A percentile compares a stretch with the other conserved stretches of the same genome.
phyloP scores from a whole-genome alignment of 2,113 vertebrate genomes.

The Ageneiosus marmoratus region DNA sequence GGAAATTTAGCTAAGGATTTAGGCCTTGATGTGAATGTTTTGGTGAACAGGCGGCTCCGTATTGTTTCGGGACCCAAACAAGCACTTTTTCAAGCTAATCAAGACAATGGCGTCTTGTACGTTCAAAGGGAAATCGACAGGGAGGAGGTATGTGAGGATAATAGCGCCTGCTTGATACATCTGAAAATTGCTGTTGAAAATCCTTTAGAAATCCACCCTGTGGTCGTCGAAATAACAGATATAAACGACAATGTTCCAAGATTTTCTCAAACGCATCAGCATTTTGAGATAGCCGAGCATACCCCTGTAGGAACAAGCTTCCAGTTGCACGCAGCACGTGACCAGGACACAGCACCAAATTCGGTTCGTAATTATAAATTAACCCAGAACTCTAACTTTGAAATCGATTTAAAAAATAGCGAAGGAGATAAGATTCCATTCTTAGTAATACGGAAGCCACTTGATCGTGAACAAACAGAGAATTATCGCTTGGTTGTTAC shows the following conservation, averaged over 20 bases:
- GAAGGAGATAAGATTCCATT: constrained; percentile 51
- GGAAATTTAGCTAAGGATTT: constrained; percentile 69
- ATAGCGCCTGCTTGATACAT: constrained; percentile 53
- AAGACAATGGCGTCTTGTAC: constrained; percentile 64
- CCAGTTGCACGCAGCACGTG: constrained; percentile 44
- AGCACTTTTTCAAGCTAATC: constrained; percentile 60
- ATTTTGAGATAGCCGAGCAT: constrained; percentile 50
- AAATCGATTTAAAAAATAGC: constrained; percentile 42
- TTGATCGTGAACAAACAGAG: constrained; percentile 49
- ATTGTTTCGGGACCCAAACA: constrained; percentile 65
- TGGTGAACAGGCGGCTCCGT: constrained; percentile 63
- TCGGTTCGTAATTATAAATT: constrained; percentile 46
- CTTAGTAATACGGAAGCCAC: constrained; percentile 46
- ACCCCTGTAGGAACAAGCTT: constrained; percentile 46
- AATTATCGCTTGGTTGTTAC: constrained; percentile 37
- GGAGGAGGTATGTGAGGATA: constrained; percentile 59
- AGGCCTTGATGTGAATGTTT: constrained; percentile 55
- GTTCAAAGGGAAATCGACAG: constrained; percentile 54
- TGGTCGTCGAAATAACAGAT: constrained; percentile 55
- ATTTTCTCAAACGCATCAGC: constrained; percentile 44
- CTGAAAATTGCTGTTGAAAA: constrained; percentile 56
- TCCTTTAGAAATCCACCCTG: constrained; percentile 57
- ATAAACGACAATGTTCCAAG: constrained; percentile 57
- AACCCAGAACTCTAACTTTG: constrained; percentile 41
- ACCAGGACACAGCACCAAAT: constrained; percentile 42